phyloP scores from a whole-genome alignment of 1,140 invertebrate genomes.

The Phocides pigmalion region DNA sequence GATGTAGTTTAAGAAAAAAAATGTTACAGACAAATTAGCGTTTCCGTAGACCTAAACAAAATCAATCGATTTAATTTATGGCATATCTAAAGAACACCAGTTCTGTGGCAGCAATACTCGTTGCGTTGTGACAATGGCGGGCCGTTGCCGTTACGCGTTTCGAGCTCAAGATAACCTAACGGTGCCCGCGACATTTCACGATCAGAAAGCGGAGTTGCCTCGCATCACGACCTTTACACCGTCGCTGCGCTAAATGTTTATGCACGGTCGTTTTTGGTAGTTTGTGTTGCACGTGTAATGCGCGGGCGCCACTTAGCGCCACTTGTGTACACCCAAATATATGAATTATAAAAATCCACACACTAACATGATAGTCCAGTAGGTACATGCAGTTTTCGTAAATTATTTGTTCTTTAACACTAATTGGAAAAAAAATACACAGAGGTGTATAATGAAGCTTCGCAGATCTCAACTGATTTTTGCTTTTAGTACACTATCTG shows the following conservation, averaged over 20 bases:
- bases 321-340: background rate
- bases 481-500: too few relatives aligned
- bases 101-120: background rate
- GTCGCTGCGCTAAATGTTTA: background rate
- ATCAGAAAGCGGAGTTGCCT: slow-evolving; percentile 36
- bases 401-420: too few relatives aligned
- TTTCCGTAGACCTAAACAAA: too few relatives aligned
- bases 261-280: background rate
- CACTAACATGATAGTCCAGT: too few relatives aligned
- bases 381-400: too few relatives aligned
- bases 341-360: too few relatives aligned
- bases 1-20: too few relatives aligned
- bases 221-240: slow-evolving; percentile 31
- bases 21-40: too few relatives aligned
- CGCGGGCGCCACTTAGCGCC: background rate
- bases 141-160: slow-evolving; percentile 39
- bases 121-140: slow-evolving; percentile 34
- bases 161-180: slow-evolving; percentile 39
- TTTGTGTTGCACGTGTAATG: slow-evolving; percentile 16
- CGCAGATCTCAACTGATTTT: too few relatives aligned
- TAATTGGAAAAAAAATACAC: too few relatives aligned
- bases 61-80: too few relatives aligned
- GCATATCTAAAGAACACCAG: background rate
- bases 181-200: slow-evolving; percentile 58
- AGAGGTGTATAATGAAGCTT: too few relatives aligned